A percentile compares a stretch with the other conserved stretches of the same genome.
Evolutionary conservation across 2,797 vertebrate genomes (phyloP).

Genomic region (Sebastolobus altivelis): DNA sequence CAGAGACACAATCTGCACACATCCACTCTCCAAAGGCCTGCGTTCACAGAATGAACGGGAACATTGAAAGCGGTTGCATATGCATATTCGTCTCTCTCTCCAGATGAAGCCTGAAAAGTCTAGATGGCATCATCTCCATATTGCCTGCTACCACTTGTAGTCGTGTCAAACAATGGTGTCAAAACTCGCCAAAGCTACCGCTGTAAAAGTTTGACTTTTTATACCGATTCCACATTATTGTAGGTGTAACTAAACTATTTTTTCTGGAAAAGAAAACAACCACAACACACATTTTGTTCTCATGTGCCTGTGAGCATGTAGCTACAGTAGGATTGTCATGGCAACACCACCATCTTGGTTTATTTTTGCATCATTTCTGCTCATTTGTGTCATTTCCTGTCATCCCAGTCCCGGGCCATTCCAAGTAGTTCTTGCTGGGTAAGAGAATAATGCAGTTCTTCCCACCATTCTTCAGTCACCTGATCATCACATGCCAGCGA

Average conservation of each 20-base stretch:
- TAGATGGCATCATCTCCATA: not conserved
- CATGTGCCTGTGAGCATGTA: not conserved
- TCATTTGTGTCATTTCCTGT: conserved; percentile 2
- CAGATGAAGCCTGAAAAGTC: not conserved
- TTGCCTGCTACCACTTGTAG: not conserved
- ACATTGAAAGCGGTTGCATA: not conserved
- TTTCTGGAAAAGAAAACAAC: not conserved
- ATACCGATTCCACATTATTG: not conserved
- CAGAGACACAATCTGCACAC: conserved; percentile 4
- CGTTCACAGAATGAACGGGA: not conserved
- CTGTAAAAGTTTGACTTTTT: not conserved
- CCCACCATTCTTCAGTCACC: not conserved
- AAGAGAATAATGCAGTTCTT: not conserved
- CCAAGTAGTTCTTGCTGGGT: not conserved
- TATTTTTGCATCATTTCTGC: not conserved
- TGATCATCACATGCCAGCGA: not conserved
- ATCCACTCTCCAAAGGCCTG: not conserved
- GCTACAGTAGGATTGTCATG: not conserved
- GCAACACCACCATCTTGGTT: not conserved
- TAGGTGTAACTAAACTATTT: not conserved
- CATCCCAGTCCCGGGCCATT: not conserved
- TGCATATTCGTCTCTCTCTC: not conserved
- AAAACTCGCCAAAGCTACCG: not conserved
- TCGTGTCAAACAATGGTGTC: not conserved
- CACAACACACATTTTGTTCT: not conserved